Conservation (phyloP, 2,113 vertebrate genomes). For the Columbina picui region DNA sequence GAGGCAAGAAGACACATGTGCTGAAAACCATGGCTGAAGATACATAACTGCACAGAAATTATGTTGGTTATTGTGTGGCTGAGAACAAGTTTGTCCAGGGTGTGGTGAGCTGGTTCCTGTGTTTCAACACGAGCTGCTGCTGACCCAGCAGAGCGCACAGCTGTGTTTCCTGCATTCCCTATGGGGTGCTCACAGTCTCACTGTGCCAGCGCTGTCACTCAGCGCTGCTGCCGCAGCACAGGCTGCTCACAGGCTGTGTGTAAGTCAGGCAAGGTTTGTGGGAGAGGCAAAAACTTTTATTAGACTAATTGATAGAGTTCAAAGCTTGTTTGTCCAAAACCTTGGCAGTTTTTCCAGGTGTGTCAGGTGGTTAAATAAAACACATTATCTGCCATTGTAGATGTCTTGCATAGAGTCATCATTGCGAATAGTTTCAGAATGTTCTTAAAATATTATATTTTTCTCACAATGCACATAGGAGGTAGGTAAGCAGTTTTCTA, state of each 20-base stretch:
- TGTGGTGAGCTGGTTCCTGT: not conserved
- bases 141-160: not conserved
- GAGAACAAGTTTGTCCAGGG: not conserved
- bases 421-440: not conserved
- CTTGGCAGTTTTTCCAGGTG: not conserved
- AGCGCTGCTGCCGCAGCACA: not conserved
- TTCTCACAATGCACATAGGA: not conserved
- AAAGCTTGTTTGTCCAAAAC: not conserved
- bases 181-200: not conserved
- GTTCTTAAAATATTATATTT: not conserved
- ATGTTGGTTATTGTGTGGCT: not conserved
- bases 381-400: not conserved
- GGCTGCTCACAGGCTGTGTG: not conserved
- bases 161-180: slow-evolving; percentile 3
- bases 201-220: not conserved
- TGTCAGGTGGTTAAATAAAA: not conserved
- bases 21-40: not conserved
- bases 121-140: not conserved
- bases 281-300: not conserved
- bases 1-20: not conserved
- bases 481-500: not conserved
- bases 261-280: not conserved
- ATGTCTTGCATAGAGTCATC: not conserved
- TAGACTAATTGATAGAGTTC: not conserved
- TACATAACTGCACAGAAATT: not conserved